Evolutionary conservation across 2,888 invertebrate species (phyloP), one percentile per base, ranked within the genome.

Genomic region (Entomobrya proxima): DNA sequence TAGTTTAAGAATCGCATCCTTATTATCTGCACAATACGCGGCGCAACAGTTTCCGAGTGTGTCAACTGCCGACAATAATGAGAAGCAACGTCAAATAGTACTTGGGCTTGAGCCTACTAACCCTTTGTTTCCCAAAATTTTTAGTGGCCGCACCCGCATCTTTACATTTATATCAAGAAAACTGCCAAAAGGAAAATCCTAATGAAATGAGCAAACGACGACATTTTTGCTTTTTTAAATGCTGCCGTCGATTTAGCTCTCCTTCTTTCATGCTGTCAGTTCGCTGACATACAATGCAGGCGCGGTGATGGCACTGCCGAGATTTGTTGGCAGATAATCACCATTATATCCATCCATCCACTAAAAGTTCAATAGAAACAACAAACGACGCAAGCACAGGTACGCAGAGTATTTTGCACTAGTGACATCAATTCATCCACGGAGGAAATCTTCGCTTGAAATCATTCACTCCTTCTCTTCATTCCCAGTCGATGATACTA

Each of bases 381-480:
- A 44, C 24, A 21, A 67, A 24, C 37, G 21, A 37, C 37, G 64
- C 13, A 27, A 58, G 30, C 13, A 32, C 21, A 15, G 21, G 21
- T 27, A 58, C n/a, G n/a, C 58, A 24, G 21, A 27, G 11, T 30
- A 27, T 40, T 24, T 40, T 24, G 40, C 24, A 15, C 40, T 67
- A 15, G 24, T 67, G 21, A 24, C 37, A 67, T 67, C 15, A 30
- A 67, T 44, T 40, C 40, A 40, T 6, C 44, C 67, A 24, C 67
- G 67, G 21, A 72, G 40, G 47, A 58, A 74, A 67, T 81, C 37
- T 72, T 24, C 15, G 32, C 47, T 27, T 58, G 13, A 72, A 81
- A 81, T 81, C 81, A 58, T 58, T n/a, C n/a, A n/a, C n/a, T n/a
- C 44, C 72, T 81, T 81, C 81, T 52, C 21, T 21, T 37, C 58